Conservation (phyloP, 2,113 vertebrate species). For the Lontra canadensis region DNA sequence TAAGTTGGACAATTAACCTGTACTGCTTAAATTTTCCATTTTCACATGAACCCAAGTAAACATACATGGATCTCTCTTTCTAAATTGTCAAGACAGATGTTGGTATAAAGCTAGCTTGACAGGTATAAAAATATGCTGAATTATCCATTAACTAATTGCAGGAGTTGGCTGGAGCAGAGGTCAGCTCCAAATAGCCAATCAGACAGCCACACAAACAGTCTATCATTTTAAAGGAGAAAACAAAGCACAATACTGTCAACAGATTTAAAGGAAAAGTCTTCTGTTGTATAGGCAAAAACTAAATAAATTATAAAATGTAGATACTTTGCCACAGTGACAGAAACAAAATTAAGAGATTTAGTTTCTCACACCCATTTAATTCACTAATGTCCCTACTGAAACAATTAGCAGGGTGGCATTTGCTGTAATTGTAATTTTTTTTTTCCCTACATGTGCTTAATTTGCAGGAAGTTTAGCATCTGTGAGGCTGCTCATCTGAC, state of each 20-base stretch:
- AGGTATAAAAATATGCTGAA: constrained; percentile 74
- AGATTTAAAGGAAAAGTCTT: constrained; percentile 38
- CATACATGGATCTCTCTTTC: constrained; percentile 35
- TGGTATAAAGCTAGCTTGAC: constrained; percentile 65
- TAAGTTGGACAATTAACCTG: constrained; percentile 53
- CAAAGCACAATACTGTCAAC: neutral
- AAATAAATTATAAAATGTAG: constrained; percentile 23
- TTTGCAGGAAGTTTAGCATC: constrained; percentile 74
- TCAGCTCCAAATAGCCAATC: constrained; percentile 34
- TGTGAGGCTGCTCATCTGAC: constrained; percentile 65
- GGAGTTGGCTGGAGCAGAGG: constrained; percentile 57
- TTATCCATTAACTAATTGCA: constrained; percentile 63
- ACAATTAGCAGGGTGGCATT: constrained; percentile 66
- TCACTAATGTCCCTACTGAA: constrained; percentile 65
- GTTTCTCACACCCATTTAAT: constrained; percentile 44
- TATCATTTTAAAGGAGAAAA: constrained; percentile 58
- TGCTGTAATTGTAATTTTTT: constrained; percentile 60
- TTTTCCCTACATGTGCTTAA: constrained; percentile 62
- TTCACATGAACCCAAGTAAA: constrained; percentile 52
- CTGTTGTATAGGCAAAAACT: neutral
- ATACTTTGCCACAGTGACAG: constrained; percentile 25
- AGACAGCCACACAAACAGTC: constrained; percentile 3
- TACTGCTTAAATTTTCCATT: constrained; percentile 55
- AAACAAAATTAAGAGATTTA: constrained; percentile 34
- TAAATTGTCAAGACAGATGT: constrained; percentile 62